A percentile compares a stretch with the other conserved stretches of the same genome.
These are phyloP conservation scores for Leptothorax acervorum DNA, from an alignment of 2,888 invertebrate genomes.

Conservation along the genomic window DNA sequence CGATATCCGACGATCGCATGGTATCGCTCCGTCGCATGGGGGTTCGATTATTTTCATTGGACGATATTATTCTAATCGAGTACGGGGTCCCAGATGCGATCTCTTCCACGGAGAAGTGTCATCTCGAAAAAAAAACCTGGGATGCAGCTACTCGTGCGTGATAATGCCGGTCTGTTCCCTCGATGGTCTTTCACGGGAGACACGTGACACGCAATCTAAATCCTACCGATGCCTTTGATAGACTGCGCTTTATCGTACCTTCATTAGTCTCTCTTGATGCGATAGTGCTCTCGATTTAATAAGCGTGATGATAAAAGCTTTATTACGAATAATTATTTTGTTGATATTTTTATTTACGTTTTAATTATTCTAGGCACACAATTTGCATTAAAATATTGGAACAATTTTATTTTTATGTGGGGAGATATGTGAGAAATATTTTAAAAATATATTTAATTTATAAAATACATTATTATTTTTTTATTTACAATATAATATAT, in stretches of 20 bases:
- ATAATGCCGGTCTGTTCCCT: slow-evolving; percentile 31
- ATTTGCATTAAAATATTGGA: not conserved
- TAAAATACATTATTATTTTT: not conserved
- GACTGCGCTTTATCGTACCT: not conserved
- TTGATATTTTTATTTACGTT: not conserved
- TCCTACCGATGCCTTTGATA: slow-evolving; percentile 1
- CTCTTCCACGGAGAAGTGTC: slow-evolving; percentile 28
- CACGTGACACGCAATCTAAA: slow-evolving; percentile 43
- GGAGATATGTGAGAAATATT: not conserved
- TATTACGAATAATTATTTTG: not conserved
- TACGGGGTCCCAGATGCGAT: slow-evolving; percentile 44
- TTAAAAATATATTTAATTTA: not conserved
- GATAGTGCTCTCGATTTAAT: slow-evolving; percentile 15
- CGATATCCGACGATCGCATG: slow-evolving; percentile 21
- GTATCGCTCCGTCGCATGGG: slow-evolving; percentile 6
- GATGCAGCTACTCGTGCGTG: slow-evolving; percentile 41
- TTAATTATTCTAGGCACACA: not conserved
- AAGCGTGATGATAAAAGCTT: not conserved
- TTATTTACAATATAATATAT: too few species aligned
- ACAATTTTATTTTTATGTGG: not conserved
- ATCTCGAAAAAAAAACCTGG: slow-evolving; percentile 19
- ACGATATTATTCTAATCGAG: slow-evolving; percentile 55
- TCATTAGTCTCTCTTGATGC: slow-evolving; percentile 15
- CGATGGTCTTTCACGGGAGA: slow-evolving; percentile 32
- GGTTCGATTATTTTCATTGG: slow-evolving; percentile 63